phyloP scores from a whole-genome alignment of 2,797 vertebrate genomes.

The Agapornis canus region DNA sequence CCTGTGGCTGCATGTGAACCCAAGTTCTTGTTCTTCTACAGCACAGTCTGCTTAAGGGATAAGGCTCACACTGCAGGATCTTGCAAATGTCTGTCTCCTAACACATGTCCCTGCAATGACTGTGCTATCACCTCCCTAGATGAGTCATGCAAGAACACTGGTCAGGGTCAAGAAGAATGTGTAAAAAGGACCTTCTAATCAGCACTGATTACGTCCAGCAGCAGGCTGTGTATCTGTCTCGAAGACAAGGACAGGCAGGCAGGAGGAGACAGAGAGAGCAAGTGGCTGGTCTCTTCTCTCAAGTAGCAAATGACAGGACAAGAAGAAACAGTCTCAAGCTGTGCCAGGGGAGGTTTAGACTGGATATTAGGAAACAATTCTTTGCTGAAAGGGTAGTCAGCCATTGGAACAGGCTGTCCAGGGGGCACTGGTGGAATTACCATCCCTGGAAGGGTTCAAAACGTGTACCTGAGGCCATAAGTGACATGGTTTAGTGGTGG shows the following conservation, averaged over 20 bases:
- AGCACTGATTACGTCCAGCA: neutral
- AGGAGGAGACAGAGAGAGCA: neutral
- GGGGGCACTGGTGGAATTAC: neutral
- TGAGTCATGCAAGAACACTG: slow-evolving; percentile 20
- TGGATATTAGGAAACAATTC: neutral
- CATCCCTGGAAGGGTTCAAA: neutral
- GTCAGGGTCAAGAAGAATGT: neutral
- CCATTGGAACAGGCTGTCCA: neutral
- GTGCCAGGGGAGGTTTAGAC: neutral
- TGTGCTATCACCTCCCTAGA: neutral
- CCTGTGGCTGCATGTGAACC: neutral
- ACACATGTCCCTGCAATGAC: neutral
- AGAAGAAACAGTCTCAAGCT: neutral
- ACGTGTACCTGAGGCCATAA: neutral
- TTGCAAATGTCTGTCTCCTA: neutral
- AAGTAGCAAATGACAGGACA: neutral
- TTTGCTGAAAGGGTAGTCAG: neutral
- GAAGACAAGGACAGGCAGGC: neutral
- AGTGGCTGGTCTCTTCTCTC: neutral
- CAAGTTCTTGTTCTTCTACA: neutral
- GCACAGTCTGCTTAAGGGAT: neutral
- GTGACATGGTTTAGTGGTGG: neutral
- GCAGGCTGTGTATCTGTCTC: neutral
- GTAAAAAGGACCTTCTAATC: neutral
- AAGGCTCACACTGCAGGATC: neutral